Evolutionary conservation across 35 echinoderm and acorn worm species (phyloP), one percentile per base, ranked within the genome.

Genomic region (Apostichopus californicus): DNA sequence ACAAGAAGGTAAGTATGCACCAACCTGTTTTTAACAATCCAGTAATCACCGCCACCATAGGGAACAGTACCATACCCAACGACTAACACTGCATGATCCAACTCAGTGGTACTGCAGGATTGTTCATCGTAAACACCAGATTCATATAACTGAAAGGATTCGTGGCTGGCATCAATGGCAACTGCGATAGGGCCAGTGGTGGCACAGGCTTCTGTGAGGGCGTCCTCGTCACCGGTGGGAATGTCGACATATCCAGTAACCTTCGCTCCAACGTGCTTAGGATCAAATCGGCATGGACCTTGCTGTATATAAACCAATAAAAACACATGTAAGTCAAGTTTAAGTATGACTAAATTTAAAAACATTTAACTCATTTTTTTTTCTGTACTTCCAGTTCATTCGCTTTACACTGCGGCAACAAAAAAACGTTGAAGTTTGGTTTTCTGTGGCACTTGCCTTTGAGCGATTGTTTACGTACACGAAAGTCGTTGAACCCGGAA

Each of bases 21-120:
- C 91, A 73, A 98, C 96, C 96, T 98, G 89, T 98, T 98, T 79
- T 98, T 98, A 11, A 95, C 94, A 55, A 98, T 78, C 91, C 92
- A 98, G 73, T 95, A 98, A 55, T 92, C 96, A 5, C 59, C 26
- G 26, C 26, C 54, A 2, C 81, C 88, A 4, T 61, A 6, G 5
- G 46, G 15, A 18, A 79, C 86, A 28, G 80, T 81, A 54, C 89
- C 94, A 83, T 98, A 98, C 2, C 96, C 96, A 82, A 98, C 96
- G 25, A 91, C 96, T 12, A 98, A 57, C 9, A 95, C 92, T 10
- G 93, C 96, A 61, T 98, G 96, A 34, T 98, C 94, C 4, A 95
- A 81, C 18, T 87, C 24, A 14, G 93, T 93, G 10, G 55, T 11
- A 77, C 93, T 95, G 63, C 96, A 95, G 15, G 20, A 5, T 55